Conservation (phyloP, 2,888 invertebrate species). For the Linnaemya vulpina region DNA sequence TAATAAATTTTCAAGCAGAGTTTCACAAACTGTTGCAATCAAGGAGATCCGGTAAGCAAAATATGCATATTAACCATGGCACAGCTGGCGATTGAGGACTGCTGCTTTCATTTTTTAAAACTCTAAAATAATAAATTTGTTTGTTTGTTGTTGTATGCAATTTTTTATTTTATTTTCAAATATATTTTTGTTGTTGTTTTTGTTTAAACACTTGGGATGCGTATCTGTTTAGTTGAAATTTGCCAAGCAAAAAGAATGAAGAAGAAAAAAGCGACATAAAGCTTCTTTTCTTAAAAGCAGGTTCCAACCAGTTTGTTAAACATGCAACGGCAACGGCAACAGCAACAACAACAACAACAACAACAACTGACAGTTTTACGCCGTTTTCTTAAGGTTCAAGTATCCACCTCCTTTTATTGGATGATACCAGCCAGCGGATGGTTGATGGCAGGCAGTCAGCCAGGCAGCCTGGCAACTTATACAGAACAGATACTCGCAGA, state of each 20-base stretch:
- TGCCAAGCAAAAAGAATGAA: constrained; percentile 53
- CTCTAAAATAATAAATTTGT: constrained; percentile 66
- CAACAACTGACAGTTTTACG: constrained; percentile 67
- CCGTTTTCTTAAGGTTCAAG: constrained; percentile 66
- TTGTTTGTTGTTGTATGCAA: constrained; percentile 35
- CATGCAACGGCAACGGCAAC: neutral
- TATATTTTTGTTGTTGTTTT: constrained; percentile 27
- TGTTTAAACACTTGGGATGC: constrained; percentile 68
- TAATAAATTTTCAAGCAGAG: constrained; percentile 49
- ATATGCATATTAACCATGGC: neutral
- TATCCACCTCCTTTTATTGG: constrained; percentile 69
- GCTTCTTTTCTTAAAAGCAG: constrained; percentile 68
- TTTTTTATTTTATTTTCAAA: no score
- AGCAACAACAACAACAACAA: no score
- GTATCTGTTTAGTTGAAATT: constrained; percentile 65
- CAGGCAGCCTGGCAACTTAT: constrained; percentile 27
- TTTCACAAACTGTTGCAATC: constrained; percentile 18
- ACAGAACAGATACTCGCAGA: constrained; percentile 16
- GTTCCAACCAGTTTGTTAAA: constrained; percentile 70
- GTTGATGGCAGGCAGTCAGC: constrained; percentile 35
- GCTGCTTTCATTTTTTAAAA: constrained; percentile 22
- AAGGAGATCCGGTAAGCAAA: neutral
- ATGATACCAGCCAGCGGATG: constrained; percentile 49
- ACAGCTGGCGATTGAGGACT: neutral
- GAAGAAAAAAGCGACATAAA: constrained; percentile 16